A percentile compares a stretch with the other conserved stretches of the same genome.
Evolutionary conservation across 2,113 vertebrate species (phyloP).

Genomic region (Pedionomus torquatus): DNA sequence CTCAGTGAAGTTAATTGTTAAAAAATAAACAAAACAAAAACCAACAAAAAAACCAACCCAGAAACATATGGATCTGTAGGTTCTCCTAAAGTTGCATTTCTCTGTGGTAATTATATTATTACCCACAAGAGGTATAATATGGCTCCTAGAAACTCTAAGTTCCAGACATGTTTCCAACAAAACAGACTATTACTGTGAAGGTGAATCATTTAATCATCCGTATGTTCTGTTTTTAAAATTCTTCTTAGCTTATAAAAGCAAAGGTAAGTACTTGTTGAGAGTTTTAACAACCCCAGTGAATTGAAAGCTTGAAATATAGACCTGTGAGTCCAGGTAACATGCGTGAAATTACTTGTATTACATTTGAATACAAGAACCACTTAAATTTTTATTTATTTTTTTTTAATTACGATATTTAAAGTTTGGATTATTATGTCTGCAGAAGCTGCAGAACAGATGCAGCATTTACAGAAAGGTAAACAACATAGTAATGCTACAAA

Average conservation of each 20-base stretch:
- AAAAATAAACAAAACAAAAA: neutral
- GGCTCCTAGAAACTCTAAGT: neutral
- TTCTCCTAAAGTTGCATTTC: neutral
- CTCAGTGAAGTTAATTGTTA: neutral
- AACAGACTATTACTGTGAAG: neutral
- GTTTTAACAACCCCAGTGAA: neutral
- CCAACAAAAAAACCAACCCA: neutral
- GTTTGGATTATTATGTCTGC: neutral
- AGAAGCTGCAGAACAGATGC: neutral
- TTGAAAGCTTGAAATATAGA: neutral
- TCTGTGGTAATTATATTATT: neutral
- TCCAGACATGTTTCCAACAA: neutral
- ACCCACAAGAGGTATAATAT: neutral
- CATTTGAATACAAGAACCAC: neutral
- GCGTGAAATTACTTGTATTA: neutral
- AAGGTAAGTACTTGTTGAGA: neutral
- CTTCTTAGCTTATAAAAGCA: neutral
- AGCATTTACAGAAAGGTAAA: neutral
- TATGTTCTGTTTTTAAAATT: neutral
- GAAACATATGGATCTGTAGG: neutral
- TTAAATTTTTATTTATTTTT: too few species aligned
- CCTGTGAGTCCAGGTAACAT: neutral
- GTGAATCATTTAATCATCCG: neutral
- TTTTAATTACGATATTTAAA: neutral
- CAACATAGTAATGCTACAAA: neutral